phyloP scores from a whole-genome alignment of 2,888 invertebrate genomes.

The Listrodromus nycthemerus region DNA sequence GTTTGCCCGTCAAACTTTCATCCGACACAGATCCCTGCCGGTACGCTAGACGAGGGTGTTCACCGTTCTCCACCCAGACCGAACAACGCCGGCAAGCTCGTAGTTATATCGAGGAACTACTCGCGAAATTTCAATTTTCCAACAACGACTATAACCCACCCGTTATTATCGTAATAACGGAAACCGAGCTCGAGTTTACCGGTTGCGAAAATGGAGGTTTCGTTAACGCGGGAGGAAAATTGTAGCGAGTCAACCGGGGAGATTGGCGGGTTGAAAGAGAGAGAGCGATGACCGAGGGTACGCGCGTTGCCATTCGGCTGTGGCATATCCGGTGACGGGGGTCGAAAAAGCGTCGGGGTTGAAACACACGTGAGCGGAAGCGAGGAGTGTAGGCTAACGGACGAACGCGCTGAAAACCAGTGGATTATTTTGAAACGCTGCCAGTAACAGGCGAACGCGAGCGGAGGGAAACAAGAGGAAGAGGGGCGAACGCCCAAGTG shows the following conservation, averaged over 20 bases:
- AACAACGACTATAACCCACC: not conserved
- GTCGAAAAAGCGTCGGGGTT: constrained; percentile 16
- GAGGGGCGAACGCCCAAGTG: constrained; percentile 63
- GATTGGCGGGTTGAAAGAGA: not conserved
- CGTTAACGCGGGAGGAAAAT: not conserved
- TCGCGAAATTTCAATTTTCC: constrained; percentile 41
- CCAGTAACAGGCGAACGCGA: constrained; percentile 30
- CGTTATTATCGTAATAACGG: not conserved
- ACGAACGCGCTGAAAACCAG: constrained; percentile 42
- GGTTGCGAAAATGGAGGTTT: not conserved
- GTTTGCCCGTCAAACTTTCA: constrained; percentile 41
- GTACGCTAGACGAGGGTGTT: constrained; percentile 27
- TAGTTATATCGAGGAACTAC: not conserved
- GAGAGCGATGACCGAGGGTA: constrained; percentile 1
- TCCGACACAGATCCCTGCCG: constrained; percentile 7
- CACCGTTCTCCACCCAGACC: too few relatives aligned
- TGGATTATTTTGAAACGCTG: constrained; percentile 58
- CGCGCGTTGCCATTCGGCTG: constrained; percentile 27
- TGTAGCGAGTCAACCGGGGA: constrained; percentile 4
- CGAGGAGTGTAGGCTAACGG: constrained; percentile 26
- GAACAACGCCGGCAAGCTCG: not conserved
- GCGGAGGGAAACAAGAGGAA: constrained; percentile 28
- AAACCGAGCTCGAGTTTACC: not conserved
- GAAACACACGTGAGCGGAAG: not conserved
- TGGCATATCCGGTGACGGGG: constrained; percentile 29